A percentile compares a stretch with the other conserved stretches of the same genome.
Conservation (phyloP, 2,888 invertebrate species). For the Eristalis intricaria region DNA sequence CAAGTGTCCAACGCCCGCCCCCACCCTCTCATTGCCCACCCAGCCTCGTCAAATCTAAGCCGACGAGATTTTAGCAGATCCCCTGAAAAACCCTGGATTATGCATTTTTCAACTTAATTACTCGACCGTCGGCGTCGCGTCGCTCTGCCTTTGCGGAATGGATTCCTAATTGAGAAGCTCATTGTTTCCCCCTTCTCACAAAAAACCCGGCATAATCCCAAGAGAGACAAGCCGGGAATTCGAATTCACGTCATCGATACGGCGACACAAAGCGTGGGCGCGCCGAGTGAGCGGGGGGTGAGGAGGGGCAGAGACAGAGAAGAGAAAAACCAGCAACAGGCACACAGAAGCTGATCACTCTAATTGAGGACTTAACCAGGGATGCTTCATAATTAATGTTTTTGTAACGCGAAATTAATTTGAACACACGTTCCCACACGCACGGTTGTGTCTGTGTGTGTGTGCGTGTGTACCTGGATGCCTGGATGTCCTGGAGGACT, state of each 20-base stretch:
- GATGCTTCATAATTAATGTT: conserved; percentile 56
- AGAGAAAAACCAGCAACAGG: background rate
- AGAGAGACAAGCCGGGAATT: background rate
- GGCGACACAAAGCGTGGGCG: background rate
- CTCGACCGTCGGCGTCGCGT: background rate
- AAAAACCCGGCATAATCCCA: background rate
- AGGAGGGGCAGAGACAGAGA: background rate
- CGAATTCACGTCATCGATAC: background rate
- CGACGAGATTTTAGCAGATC: background rate
- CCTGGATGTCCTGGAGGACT: background rate
- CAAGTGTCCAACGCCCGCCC: too few species aligned
- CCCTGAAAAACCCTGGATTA: background rate
- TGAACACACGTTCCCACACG: background rate
- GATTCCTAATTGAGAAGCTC: background rate
- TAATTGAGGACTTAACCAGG: conserved; percentile 45
- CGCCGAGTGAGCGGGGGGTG: background rate
- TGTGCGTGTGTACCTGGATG: too few species aligned
- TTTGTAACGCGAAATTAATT: conserved; percentile 54
- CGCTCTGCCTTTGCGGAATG: background rate
- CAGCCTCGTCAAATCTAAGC: background rate
- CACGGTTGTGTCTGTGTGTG: background rate
- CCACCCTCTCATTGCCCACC: background rate
- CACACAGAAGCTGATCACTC: background rate
- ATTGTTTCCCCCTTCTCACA: background rate
- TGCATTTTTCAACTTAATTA: background rate